Evolutionary conservation across 2,113 vertebrate species (phyloP).

Genomic region (Cyanistes caeruleus): DNA sequence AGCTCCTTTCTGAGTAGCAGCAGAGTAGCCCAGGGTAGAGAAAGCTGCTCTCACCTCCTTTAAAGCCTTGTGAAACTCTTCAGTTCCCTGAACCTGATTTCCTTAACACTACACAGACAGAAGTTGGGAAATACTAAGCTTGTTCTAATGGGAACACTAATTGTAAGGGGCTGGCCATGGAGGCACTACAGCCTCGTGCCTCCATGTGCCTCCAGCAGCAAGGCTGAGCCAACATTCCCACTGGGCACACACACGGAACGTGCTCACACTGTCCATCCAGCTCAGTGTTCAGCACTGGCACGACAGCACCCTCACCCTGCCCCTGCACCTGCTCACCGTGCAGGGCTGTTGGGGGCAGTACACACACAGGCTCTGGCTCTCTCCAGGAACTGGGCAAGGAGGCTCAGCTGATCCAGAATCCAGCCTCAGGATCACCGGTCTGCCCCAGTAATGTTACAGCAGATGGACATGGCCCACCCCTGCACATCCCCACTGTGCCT

Average conservation of each 20-base stretch:
- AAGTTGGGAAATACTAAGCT: rapidly evolving
- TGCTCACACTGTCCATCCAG: rapidly evolving
- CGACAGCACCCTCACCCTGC: background rate
- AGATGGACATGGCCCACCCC: rapidly evolving
- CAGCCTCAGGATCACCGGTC: background rate
- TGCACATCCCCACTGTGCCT: rapidly evolving
- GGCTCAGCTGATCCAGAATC: background rate
- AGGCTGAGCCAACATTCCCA: background rate
- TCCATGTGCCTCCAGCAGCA: rapidly evolving
- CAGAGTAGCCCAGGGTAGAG: background rate
- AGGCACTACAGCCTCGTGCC: rapidly evolving
- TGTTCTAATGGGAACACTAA: background rate
- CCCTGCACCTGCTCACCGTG: rapidly evolving
- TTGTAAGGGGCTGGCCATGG: rapidly evolving
- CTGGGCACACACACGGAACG: rapidly evolving
- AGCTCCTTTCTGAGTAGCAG: background rate
- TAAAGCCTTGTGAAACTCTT: rapidly evolving
- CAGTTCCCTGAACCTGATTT: no score
- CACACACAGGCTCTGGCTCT: background rate
- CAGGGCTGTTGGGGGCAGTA: rapidly evolving
- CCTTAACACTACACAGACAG: background rate
- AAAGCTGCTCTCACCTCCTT: background rate
- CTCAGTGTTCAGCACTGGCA: background rate
- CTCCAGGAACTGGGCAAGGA: background rate
- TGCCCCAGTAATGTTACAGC: background rate